Evolutionary conservation across 1,140 invertebrate genomes (phyloP).

Genomic region (Penaeus chinensis): DNA sequence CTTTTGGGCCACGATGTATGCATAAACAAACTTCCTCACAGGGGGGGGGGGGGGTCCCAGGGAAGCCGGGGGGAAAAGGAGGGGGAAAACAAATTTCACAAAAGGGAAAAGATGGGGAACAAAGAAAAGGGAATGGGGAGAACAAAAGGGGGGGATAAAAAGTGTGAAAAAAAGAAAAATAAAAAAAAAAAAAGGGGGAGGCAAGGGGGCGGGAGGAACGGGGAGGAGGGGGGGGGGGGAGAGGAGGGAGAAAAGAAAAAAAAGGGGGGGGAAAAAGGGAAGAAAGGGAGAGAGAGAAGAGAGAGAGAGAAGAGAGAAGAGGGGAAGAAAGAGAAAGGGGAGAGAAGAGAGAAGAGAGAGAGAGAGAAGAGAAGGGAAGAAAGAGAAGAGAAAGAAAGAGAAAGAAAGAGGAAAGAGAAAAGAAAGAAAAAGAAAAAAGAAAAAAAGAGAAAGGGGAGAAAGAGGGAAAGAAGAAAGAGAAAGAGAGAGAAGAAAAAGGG

Average conservation of each 20-base stretch:
- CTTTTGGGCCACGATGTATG: no score
- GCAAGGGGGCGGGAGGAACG: not conserved
- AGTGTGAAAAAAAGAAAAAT: not conserved
- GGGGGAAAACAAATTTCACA: not conserved
- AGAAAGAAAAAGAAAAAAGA: not conserved
- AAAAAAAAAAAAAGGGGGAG: not conserved
- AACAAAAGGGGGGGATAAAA: not conserved
- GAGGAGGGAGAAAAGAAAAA: no score
- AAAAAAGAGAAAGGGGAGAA: not conserved
- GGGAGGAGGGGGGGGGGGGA: no score
- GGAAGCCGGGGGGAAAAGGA: not conserved
- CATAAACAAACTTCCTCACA: no score
- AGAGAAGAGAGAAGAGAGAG: no score
- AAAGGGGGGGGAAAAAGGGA: no score
- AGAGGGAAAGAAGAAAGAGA: not conserved
- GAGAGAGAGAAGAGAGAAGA: no score
- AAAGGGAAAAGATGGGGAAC: not conserved
- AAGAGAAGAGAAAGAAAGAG: no score
- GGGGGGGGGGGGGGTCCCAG: no score
- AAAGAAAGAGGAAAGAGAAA: not conserved
- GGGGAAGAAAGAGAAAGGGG: not conserved
- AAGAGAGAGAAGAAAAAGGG: no score
- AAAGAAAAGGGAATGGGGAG: no score
- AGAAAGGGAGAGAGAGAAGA: not conserved
- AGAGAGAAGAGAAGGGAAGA: no score